phyloP scores from a whole-genome alignment of 92 coral and sea anemone genomes.

The Pocillopora grandis region DNA sequence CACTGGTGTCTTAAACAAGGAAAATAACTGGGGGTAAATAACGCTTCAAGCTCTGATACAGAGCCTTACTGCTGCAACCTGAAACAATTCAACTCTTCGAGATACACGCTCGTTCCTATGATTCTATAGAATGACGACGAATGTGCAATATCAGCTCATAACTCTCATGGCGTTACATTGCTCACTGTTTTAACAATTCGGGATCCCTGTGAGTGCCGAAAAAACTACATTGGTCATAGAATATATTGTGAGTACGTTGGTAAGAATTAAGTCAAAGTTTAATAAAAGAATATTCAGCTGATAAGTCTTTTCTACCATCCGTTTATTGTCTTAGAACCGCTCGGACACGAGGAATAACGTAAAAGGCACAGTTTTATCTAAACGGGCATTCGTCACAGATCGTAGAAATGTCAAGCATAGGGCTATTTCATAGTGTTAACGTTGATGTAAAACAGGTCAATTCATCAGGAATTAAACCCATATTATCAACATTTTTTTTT shows the following conservation, averaged over 20 bases:
- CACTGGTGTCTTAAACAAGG: no score
- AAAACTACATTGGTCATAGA: constrained; percentile 2
- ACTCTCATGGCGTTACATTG: not conserved
- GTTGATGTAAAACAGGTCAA: no score
- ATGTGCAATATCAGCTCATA: not conserved
- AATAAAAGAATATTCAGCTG: not conserved
- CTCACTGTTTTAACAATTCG: constrained; percentile 4
- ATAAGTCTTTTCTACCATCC: not conserved
- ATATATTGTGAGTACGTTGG: not conserved
- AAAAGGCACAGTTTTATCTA: no score
- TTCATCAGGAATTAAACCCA: no score
- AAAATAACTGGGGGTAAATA: no score
- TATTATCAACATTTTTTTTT: no score
- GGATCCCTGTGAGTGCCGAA: constrained; percentile 15
- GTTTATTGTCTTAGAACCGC: not conserved
- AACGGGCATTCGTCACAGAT: no score
- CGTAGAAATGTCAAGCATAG: no score
- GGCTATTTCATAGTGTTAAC: no score
- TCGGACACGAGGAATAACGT: not conserved
- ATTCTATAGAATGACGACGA: constrained; percentile 1
- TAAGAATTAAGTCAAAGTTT: not conserved
- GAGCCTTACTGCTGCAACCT: not conserved
- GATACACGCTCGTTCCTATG: not conserved
- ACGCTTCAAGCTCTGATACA: not conserved
- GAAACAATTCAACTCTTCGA: not conserved